Base-by-base conservation (phyloP, 2,797 vertebrate genomes). In the Clarias laeviceps region DNA sequence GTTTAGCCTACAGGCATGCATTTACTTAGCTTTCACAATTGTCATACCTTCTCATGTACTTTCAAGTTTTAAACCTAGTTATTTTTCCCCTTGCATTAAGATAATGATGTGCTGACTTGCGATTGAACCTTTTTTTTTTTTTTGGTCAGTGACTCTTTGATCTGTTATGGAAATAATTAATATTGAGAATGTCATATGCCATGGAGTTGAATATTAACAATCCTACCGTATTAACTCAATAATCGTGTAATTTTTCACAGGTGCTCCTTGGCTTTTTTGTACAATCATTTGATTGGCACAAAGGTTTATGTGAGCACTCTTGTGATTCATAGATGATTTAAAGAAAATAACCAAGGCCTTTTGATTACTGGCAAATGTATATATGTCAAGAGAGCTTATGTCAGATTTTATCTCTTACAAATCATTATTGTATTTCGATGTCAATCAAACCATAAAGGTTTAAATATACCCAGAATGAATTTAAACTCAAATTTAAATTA, bases 101-200 rank as follows among this genome's bases (percentile, higher is more conserved):
- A 81, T 66, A 81, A 81, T 54, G 5, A 66, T 80, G 37, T 80
- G 2, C 76, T 62, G 32, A 80, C 15, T 50, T 80, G 24, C 4
- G 17, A 20, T 15, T 66, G 17, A 81, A 66, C 77, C 9, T 64
- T 50, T 66, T 45, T 54, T 66, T 66, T 66, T 32, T 54, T 54
- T 40, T 40, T 14, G 24, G 66, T 81, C 45, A 66, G 17, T 32
- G 40, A 66, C 40, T 66, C 62, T 80, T 80, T 80, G 37, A 80
- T 80, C n/a, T 54, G 40, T 54, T 81, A 22, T 80, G 62, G 62
- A 80, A 66, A 80, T 29, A 18, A 80, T 80, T 50, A 27, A 45
- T 65, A 65, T 54, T 12, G 18, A 80, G 11, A 45, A 65, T 80
- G n/a, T 29, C 32, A 22, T 65, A 50, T 66, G n/a, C 40, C 40